Evolutionary conservation across 1,140 invertebrate species (phyloP), one percentile per base, ranked within the genome.

Genomic region (Ostrea edulis): DNA sequence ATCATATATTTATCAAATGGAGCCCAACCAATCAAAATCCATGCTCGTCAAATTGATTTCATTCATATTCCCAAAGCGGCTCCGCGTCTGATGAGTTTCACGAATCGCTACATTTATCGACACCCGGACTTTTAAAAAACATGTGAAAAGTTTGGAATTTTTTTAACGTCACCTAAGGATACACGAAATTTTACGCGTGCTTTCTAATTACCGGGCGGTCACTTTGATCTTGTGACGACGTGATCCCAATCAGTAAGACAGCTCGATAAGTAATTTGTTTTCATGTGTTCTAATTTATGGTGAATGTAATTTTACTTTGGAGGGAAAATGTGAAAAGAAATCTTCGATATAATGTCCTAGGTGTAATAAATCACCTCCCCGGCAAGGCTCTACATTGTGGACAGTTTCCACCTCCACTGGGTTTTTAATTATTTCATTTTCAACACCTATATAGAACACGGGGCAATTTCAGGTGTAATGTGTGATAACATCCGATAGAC

Each of bases 321-420:
- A 71, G 68, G 68, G n/a, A 71, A 71, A 29, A 71, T 71, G 68
- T 71, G 68, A 71, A 71, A 71, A 71, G 68, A 68, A n/a, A 25
- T 25, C n/a, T 25, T 29, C 68, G 22, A 29, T 25, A 71, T 0
- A 14, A 71, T 35, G 68, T 29, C 29, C 2, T 71, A 71, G 68
- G 68, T 25, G 68, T 25, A 71, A 71, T 71, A 71, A 71, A 71
- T 71, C 12, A 71, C 29, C 7, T 71, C 22, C 12, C 12, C 29
- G 68, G 25, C 68, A 29, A 8, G 68, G 29, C 22, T 71, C 12
- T 29, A 12, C 22, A 71, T 35, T 71, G 22, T 35, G 22, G 22
- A 8, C 29, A 22, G 3, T 71, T 35, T 22, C 25, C 68, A 25
- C 9, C n/a, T 25, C 20, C 11, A 20, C 14, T 14, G 12, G 55